Evolutionary conservation across 2,888 invertebrate genomes (phyloP), one percentile per base, ranked within the genome.

Genomic region (Diarsia rubi): DNA sequence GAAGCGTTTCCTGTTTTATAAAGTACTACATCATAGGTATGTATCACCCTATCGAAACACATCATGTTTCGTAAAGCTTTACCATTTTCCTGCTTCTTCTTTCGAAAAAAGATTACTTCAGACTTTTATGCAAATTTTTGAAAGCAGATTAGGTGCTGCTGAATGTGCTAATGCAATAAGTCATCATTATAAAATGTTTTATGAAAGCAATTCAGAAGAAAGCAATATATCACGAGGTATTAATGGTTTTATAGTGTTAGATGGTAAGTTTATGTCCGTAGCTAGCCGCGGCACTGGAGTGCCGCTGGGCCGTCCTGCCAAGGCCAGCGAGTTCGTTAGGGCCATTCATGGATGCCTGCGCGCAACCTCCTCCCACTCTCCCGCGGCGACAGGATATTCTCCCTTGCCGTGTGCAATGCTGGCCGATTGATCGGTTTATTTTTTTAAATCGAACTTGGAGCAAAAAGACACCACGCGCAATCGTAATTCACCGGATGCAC

Each of bases 271-370:
- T 71, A 63, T 82, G 77, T 67, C 68, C 73, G 73, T 70, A 78
- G 84, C 85, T 87, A 87, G 87, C 66, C 80, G 84, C 77, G 82
- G 81, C 79, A 86, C 79, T 83, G 80, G 79, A 88, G 89, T 90
- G 89, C 89, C 88, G 89, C 83, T 89, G 94, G 91, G 91, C 91
- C 90, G 94, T 88, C 93, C 90, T 88, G 91, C 93, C 96, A 96
- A 96, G 96, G 96, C 92, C 95, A 95, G 93, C 96, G 88, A 89
- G 96, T 96, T 96, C 95, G 95, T 96, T 96, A 96, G 93, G 93
- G 91, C 95, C 96, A 96, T 96, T 96, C 96, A 96, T 95, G 96
- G 94, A 95, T 93, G 93, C 94, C 94, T 93, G 93, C 92, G 93
- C 92, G 92, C 93, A 90, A 82, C 89, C 90, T 90, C 90, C 91